Evolutionary conservation across 1,140 invertebrate genomes (phyloP).

Genomic region (Megathymus violae): DNA sequence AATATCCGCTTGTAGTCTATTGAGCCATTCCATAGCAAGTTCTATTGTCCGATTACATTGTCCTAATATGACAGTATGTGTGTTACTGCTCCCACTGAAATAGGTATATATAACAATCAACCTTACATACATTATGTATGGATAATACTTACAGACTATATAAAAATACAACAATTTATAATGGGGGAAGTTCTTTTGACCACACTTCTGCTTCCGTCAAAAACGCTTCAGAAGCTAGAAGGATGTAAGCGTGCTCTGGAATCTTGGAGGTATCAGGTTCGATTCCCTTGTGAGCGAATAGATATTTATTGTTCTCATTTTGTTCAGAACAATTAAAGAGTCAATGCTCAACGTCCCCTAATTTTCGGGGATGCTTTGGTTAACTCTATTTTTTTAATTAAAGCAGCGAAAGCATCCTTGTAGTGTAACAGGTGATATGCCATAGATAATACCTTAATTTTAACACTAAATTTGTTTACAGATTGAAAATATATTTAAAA

Average conservation of each 20-base stretch:
- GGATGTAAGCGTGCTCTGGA: conserved; percentile 7
- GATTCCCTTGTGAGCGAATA: too few relatives aligned
- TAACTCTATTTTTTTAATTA: background rate
- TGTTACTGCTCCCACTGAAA: background rate
- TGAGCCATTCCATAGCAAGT: too few relatives aligned
- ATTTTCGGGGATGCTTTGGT: too few relatives aligned
- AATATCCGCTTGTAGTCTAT: too few relatives aligned
- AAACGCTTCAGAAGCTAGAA: conserved; percentile 11
- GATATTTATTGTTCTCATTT: too few relatives aligned
- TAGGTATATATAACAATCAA: conserved; percentile 31
- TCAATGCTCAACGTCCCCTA: too few relatives aligned
- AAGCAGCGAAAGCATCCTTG: conserved; percentile 7
- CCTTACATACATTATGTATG: conserved; percentile 48
- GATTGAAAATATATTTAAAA: conserved; percentile 12
- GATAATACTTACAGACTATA: conserved; percentile 71
- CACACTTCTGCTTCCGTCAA: conserved; percentile 15
- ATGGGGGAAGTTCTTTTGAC: conserved; percentile 53
- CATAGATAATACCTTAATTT: conserved; percentile 59
- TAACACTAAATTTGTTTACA: conserved; percentile 60
- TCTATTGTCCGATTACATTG: too few relatives aligned
- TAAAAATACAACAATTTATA: conserved; percentile 79
- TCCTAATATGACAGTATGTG: too few relatives aligned
- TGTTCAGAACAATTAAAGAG: too few relatives aligned
- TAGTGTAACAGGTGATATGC: conserved; percentile 71
- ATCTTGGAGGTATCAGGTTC: conserved; percentile 25